Evolutionary conservation across 2,888 invertebrate genomes (phyloP).

Genomic region (Conistra vaccinii): DNA sequence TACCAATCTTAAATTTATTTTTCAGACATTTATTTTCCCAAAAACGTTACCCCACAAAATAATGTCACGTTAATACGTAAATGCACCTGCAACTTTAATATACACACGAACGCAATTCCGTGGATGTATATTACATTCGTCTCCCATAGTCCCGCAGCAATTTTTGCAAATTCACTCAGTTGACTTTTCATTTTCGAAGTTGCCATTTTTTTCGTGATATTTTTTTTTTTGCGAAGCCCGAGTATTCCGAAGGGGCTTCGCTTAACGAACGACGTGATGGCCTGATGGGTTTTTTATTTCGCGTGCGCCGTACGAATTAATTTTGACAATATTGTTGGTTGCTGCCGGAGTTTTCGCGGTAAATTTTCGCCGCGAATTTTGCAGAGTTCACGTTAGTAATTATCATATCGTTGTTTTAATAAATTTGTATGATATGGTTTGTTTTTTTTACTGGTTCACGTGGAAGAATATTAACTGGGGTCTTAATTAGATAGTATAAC

Average conservation of each 20-base stretch:
- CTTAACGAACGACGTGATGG: conserved; percentile 72
- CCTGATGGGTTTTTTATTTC: conserved; percentile 71
- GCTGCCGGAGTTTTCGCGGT: conserved; percentile 14
- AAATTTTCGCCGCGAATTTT: conserved; percentile 14
- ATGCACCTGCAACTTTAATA: conserved; percentile 47
- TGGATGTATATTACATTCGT: conserved; percentile 30
- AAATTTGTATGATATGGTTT: neutral
- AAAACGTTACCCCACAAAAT: neutral
- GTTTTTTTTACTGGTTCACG: neutral
- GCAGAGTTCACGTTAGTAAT: neutral
- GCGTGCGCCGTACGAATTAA: conserved; percentile 57
- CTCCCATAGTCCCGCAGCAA: conserved; percentile 79
- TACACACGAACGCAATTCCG: conserved; percentile 38
- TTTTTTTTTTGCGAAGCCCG: conserved; percentile 64
- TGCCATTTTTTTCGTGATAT: conserved; percentile 60
- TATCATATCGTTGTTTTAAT: conserved; percentile 20
- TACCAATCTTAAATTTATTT: neutral
- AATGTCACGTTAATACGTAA: neutral
- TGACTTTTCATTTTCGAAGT: conserved; percentile 77
- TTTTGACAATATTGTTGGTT: conserved; percentile 57
- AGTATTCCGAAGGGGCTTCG: conserved; percentile 65
- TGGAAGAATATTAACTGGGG: neutral
- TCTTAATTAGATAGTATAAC: neutral
- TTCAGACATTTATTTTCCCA: neutral
- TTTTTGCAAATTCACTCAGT: conserved; percentile 82